Evolutionary conservation across 2,797 vertebrate species (phyloP), one percentile per base, ranked within the genome.

Genomic region (Acestrorhynchus altus): DNA sequence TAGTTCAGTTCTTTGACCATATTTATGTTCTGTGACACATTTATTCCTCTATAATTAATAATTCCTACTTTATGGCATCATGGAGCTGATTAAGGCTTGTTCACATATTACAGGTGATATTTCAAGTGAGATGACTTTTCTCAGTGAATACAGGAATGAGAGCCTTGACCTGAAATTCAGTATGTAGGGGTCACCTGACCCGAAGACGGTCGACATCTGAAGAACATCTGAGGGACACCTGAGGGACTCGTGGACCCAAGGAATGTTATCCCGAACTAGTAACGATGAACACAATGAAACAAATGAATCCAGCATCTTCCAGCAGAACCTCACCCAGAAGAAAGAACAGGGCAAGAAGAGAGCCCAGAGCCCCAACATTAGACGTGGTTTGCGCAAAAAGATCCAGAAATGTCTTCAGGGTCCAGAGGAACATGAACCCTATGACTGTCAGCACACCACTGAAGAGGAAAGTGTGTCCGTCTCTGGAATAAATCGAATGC

Each of bases 261-360:
- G 88, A 78, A 94, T 96, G 95, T 93, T 96, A 87, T 77, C 92
- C 90, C 93, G 90, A 93, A 93, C 88, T 86, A 92, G 87, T 86
- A 72, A 87, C 81, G 90, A 91, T 92, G 92, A 88, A 88, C 86
- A 91, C 83, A 93, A 93, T 89, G 93, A 92, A 87, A 81, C 83
- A 83, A 88, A 87, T 74, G 88, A 87, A 81, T 84, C 87, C 67
- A 82, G 90, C 66, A 70, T 79, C 16, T 82, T 87, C 87, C 87
- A 90, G 46, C 83, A 85, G 65, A 88, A 82, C 74, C 90, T 90
- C 39, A 86, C 92, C 66, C 86, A 92, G 75, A 87, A 90, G 85
- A 92, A 66, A 87, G 91, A 90, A 47, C 83, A 87, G 74, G 89
- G 85, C 51, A 91, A 90, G 85, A 95, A 89, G 69, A 90, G 85